Percentiles rank a stretch among this genome's conserved stretches.
Conservation (phyloP, 1,140 invertebrate genomes). For the Acyrthosiphon pisum region DNA sequence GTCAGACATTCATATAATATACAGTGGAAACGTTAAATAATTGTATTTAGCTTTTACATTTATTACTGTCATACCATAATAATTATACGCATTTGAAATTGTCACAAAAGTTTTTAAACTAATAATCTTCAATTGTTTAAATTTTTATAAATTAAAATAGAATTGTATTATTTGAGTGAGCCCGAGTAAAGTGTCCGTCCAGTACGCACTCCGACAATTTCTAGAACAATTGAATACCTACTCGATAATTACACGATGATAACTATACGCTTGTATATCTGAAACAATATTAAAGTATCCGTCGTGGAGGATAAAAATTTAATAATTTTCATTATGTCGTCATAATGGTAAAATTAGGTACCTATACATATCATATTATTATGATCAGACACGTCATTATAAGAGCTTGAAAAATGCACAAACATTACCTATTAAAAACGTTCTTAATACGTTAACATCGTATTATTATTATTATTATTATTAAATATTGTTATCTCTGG, state of each 20-base stretch:
- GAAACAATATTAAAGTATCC: background rate
- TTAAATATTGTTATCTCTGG: background rate
- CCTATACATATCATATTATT: background rate
- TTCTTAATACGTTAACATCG: background rate
- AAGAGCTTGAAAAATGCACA: background rate
- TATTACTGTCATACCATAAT: background rate
- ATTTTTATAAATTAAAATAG: too few relatives aligned
- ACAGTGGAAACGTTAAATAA: background rate
- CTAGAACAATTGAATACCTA: background rate
- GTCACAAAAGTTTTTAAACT: background rate
- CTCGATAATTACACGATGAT: background rate
- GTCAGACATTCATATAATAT: background rate
- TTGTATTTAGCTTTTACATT: background rate
- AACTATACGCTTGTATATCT: background rate
- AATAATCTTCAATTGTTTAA: too few relatives aligned
- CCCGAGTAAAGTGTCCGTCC: background rate
- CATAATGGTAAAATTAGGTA: background rate
- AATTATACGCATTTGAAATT: background rate
- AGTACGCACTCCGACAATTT: background rate
- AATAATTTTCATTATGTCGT: background rate
- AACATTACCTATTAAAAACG: background rate
- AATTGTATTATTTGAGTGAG: too few relatives aligned
- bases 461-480: too few relatives aligned
- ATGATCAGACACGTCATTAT: background rate
- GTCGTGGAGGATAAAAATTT: background rate